Conservation (phyloP, 2,797 vertebrate genomes). For the Cyprinodon diabolis region DNA sequence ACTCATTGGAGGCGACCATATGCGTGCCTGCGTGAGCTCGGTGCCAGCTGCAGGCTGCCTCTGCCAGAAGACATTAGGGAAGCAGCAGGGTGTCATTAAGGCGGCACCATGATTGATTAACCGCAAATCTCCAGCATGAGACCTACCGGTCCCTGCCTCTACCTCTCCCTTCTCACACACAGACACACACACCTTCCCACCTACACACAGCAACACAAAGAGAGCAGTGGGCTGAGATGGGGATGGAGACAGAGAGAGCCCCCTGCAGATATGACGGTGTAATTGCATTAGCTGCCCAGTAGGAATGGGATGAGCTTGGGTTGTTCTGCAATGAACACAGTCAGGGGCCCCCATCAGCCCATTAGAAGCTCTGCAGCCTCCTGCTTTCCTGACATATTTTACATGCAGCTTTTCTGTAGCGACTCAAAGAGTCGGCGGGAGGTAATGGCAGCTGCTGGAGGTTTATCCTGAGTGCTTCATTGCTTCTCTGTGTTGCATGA, state of each 20-base stretch:
- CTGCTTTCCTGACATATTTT: slow-evolving; percentile 49
- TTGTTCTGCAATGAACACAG: slow-evolving; percentile 73
- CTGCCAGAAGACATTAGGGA: slow-evolving; percentile 86
- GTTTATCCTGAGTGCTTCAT: slow-evolving; percentile 23
- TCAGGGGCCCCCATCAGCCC: slow-evolving; percentile 63
- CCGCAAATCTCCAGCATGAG: slow-evolving; percentile 76
- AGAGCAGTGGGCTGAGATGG: slow-evolving; percentile 31
- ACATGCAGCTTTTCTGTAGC: slow-evolving; percentile 41
- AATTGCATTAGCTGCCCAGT: slow-evolving; percentile 79
- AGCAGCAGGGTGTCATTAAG: slow-evolving; percentile 85
- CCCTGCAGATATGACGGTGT: slow-evolving; percentile 81
- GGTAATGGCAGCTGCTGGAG: slow-evolving; percentile 46
- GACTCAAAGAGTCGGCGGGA: slow-evolving; percentile 48
- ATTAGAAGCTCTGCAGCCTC: slow-evolving; percentile 61
- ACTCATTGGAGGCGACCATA: slow-evolving; percentile 83
- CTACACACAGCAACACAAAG: slow-evolving; percentile 24
- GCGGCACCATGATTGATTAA: slow-evolving; percentile 86
- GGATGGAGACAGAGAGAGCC: slow-evolving; percentile 67
- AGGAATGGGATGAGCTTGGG: slow-evolving; percentile 70
- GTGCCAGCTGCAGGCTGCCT: slow-evolving; percentile 76
- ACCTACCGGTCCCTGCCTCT: slow-evolving; percentile 34
- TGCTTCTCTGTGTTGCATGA: slow-evolving; percentile 10
- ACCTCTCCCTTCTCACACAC: background rate
- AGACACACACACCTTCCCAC: slow-evolving; percentile 20
- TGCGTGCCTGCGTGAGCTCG: slow-evolving; percentile 83